Evolutionary conservation across 2,113 vertebrate species (phyloP).

Genomic region (Puffinus mauretanicus): DNA sequence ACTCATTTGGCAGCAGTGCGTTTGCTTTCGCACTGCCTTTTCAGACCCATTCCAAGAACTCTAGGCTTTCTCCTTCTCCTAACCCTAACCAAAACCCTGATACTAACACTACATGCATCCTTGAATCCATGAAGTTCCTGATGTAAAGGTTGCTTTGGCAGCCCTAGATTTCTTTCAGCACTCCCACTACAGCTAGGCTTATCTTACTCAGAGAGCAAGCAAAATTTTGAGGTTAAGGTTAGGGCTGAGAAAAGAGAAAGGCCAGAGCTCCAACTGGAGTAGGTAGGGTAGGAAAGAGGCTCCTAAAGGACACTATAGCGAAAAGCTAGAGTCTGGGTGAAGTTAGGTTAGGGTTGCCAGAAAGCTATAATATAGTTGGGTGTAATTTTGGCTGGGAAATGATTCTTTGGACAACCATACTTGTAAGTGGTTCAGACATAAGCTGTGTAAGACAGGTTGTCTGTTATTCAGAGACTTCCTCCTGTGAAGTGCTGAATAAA

Average conservation of each 20-base stretch:
- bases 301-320: not conserved
- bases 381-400: not conserved
- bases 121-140: not conserved
- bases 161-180: not conserved
- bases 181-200: rapidly evolving
- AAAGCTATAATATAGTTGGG: not conserved
- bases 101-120: not conserved
- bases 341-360: not conserved
- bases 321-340: not conserved
- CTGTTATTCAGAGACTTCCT: not conserved
- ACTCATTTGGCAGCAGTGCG: not conserved
- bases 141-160: not conserved
- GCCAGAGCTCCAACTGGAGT: not conserved
- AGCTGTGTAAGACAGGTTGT: not conserved
- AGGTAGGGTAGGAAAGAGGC: not conserved
- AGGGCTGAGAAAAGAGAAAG: not conserved
- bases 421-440: not conserved
- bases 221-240: not conserved
- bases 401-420: not conserved
- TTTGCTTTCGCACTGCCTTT: not conserved
- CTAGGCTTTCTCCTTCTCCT: not conserved
- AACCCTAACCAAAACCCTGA: not conserved
- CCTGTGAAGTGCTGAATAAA: not conserved
- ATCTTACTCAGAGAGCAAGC: not conserved
- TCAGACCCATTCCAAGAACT: not conserved